Percentiles rank a stretch among this genome's conserved stretches.
phyloP scores from a whole-genome alignment of 2,113 vertebrate species.

The Spilogale gracilis region DNA sequence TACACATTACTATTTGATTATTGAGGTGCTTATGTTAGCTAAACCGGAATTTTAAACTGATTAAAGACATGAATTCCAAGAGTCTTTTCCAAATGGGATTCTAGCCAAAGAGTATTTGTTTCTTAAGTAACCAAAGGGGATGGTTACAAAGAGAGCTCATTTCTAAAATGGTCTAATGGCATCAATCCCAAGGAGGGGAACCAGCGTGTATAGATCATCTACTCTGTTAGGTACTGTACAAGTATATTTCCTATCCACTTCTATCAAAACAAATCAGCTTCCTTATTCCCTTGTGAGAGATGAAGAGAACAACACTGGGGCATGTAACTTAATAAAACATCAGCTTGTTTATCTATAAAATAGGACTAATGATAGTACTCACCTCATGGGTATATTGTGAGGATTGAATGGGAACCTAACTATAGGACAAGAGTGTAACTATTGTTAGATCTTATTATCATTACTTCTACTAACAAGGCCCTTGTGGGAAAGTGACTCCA shows the following conservation, averaged over 20 bases:
- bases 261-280: background rate
- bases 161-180: conserved; percentile 57
- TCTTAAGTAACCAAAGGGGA: conserved; percentile 18
- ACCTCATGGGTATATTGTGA: background rate
- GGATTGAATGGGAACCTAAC: background rate
- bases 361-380: background rate
- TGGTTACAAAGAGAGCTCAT: conserved; percentile 39
- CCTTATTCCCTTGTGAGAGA: background rate
- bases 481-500: background rate
- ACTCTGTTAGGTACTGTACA: background rate
- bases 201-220: background rate
- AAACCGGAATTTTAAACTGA: conserved; percentile 49
- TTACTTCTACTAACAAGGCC: background rate
- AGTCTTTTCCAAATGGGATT: conserved; percentile 49
- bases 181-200: conserved; percentile 33
- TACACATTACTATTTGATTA: conserved; percentile 5
- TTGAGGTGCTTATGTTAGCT: background rate
- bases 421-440: background rate
- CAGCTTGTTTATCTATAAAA: background rate
- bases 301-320: background rate
- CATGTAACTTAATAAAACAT: background rate
- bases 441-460: background rate
- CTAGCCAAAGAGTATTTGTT: conserved; percentile 53
- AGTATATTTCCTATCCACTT: background rate
- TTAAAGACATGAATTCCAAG: conserved; percentile 1